Evolutionary conservation across 2,113 vertebrate genomes (phyloP).

Genomic region (Elanoides forficatus): DNA sequence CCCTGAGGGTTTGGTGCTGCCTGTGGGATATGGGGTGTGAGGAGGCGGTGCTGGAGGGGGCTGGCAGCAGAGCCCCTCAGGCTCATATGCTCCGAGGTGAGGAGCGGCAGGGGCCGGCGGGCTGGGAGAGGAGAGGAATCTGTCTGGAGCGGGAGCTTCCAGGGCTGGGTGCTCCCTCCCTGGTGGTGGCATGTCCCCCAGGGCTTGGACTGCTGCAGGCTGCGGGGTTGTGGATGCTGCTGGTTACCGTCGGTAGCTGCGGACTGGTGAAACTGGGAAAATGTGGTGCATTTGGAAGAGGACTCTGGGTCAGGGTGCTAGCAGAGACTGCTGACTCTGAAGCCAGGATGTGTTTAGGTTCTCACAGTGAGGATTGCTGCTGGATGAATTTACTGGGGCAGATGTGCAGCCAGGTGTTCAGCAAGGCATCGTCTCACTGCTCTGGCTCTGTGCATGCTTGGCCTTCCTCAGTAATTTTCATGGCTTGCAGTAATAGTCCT

Average conservation of each 20-base stretch:
- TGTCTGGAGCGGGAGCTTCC: not conserved
- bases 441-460: not conserved
- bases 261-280: not conserved
- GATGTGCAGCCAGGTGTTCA: not conserved
- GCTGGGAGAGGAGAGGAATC: not conserved
- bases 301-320: not conserved
- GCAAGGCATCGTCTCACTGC: not conserved
- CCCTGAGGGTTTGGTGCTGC: not conserved
- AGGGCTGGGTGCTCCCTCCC: not conserved
- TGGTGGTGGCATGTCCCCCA: rapidly evolving
- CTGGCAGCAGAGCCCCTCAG: rapidly evolving
- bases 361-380: not conserved
- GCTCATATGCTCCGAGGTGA: rapidly evolving
- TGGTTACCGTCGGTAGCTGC: not conserved
- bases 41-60: not conserved
- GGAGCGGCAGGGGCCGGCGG: not conserved
- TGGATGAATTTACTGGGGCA: not conserved
- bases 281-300: rapidly evolving
- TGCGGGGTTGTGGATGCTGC: not conserved
- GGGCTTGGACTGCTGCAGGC: not conserved
- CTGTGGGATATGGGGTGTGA: rapidly evolving
- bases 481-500: not conserved
- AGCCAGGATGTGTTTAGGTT: not conserved
- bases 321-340: not conserved
- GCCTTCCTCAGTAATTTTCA: not conserved